phyloP scores from a whole-genome alignment of 2,797 vertebrate species.

The Champsocephalus esox region DNA sequence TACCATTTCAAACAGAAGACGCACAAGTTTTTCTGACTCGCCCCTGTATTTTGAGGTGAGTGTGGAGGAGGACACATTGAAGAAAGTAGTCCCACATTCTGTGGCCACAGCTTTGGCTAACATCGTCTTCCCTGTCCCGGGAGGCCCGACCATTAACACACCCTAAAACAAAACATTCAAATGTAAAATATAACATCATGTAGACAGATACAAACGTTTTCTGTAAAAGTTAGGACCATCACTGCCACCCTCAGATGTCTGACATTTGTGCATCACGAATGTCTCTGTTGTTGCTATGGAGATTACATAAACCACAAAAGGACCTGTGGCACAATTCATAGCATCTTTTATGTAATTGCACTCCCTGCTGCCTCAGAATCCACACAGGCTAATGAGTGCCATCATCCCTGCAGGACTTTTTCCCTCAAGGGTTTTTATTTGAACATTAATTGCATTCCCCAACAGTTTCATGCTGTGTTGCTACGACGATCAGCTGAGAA shows the following conservation, averaged over 20 bases:
- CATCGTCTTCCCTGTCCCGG: constrained; percentile 99
- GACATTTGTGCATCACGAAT: constrained; percentile 25
- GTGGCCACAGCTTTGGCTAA: constrained; percentile 98
- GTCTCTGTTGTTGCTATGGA: constrained; percentile 27
- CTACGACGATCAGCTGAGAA: too few relatives aligned
- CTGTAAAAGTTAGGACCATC: constrained; percentile 3
- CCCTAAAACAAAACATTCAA: constrained; percentile 83
- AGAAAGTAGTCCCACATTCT: constrained; percentile 97
- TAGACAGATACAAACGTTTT: constrained; percentile 11
- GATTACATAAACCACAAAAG: constrained; percentile 17
- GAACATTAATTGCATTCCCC: too few relatives aligned
- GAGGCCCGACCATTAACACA: constrained; percentile 97
- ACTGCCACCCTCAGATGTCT: neutral
- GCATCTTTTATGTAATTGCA: neutral
- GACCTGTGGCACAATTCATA: constrained; percentile 6
- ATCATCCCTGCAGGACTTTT: neutral
- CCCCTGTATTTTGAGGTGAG: constrained; percentile 97
- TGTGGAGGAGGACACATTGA: constrained; percentile 97
- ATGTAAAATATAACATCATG: neutral
- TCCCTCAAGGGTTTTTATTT: too few relatives aligned
- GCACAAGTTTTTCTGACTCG: constrained; percentile 98
- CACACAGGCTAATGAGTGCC: constrained; percentile 1
- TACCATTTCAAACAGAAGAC: constrained; percentile 98
- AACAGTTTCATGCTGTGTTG: too few relatives aligned
- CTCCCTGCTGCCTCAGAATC: neutral